Base-by-base conservation (phyloP, 2,113 vertebrate species). In the Pluvianellus socialis region DNA sequence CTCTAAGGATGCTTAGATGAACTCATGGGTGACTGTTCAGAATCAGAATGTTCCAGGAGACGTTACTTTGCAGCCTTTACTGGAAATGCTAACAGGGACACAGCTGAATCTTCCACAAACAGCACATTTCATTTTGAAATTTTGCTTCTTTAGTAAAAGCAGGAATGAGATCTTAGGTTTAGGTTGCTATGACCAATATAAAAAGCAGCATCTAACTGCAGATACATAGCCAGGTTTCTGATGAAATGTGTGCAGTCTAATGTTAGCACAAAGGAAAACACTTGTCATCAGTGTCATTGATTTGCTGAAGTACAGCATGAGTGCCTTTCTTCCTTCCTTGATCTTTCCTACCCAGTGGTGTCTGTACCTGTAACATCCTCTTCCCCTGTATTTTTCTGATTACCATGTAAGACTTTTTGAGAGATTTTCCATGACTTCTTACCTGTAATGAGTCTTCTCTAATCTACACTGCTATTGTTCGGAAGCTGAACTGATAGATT, bases 361-460 rank as follows among this genome's bases (percentile, higher is more conserved):
- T 63, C 76, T 71, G 16, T 44, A 49, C 47, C 72, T 90, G 49
- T 83, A 91, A 84, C 58, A 80, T 59, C 33, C n/a, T 96, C 40
- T 94, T 88, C 47, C 21, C 23, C 61, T 59, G 16, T 65, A 68
- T 86, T 86, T 93, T 93, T 91, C 42, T 92, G 82, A 88, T 88
- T 94, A 81, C 45, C 32, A 55, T 14, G 8, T 52, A 62, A 66
- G 44, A 67, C 8, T 52, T 90, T 95, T 91, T 85, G 21, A 85
- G 58, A 62, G 44, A 70, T 24, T 66, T 89, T 90, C 79, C 26
- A 5, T 86, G 27, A 42, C 33, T 86, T 80, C 12, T 61, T n/a
- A 47, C 49, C 44, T 80, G 10, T 63, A 82, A 20, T 24, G 33
- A 62, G 9, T 42, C 26, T 71, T 81, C 44, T 79, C 6, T 81